A percentile compares a stretch with the other conserved stretches of the same genome.
phyloP scores from a whole-genome alignment of 92 coral and sea anemone species.

The Montipora capitata region DNA sequence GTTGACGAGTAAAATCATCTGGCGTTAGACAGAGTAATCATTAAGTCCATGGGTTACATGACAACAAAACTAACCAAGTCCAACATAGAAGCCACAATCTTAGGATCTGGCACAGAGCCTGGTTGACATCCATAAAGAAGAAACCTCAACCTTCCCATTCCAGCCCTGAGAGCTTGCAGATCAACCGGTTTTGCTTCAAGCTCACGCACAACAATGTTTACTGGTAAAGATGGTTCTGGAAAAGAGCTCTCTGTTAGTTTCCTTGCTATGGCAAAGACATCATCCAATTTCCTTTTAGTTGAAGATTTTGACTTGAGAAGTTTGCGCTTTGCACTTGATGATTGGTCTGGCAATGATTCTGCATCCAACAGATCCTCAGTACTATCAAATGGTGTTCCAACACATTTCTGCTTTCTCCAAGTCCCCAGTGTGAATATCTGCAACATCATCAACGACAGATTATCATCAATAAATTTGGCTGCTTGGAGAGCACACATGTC shows the following conservation, averaged over 20 bases:
- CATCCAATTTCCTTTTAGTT: slow-evolving; percentile 88
- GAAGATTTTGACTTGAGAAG: slow-evolving; percentile 78
- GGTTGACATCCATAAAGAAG: slow-evolving; percentile 91
- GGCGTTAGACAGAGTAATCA: too few species aligned
- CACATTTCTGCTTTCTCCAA: slow-evolving; percentile 83
- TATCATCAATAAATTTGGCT: too few species aligned
- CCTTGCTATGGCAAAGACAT: slow-evolving; percentile 79
- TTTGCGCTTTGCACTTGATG: slow-evolving; percentile 81
- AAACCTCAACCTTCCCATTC: slow-evolving; percentile 91
- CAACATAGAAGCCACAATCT: slow-evolving; percentile 98
- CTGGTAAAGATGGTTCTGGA: slow-evolving; percentile 65
- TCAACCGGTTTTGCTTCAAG: slow-evolving; percentile 94
- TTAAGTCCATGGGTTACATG: too few species aligned
- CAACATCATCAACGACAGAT: too few species aligned
- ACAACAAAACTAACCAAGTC: slow-evolving; percentile 85
- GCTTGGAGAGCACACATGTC: too few species aligned
- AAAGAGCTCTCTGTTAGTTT: slow-evolving; percentile 23
- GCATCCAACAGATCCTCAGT: slow-evolving; percentile 78
- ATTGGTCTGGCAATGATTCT: slow-evolving; percentile 58
- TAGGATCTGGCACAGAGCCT: slow-evolving; percentile 96
- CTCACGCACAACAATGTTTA: slow-evolving; percentile 86
- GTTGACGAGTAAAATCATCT: too few species aligned
- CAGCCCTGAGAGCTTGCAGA: slow-evolving; percentile 84
- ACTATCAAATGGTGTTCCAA: slow-evolving; percentile 82
- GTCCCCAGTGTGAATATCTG: slow-evolving; percentile 86